Base-by-base conservation (phyloP, 2,113 vertebrate species). In the Lampris incognitus region DNA sequence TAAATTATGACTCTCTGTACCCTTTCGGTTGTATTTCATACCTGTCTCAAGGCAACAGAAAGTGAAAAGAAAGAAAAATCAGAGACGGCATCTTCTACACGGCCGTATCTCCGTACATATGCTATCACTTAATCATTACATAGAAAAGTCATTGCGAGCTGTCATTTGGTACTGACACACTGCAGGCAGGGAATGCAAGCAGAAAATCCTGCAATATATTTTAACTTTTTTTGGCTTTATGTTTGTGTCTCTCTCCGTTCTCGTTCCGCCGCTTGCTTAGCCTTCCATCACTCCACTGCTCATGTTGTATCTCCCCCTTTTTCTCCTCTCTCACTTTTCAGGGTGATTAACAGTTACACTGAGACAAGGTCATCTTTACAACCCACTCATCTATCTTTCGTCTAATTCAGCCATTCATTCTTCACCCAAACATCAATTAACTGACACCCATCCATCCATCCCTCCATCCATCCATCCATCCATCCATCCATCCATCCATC, bases 381-480 rank as follows among this genome's bases (percentile, higher is more conserved):
- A 62, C 46, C 1, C 41, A n/a, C 46, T 6, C 42, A 62, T 24
- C 6, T 8, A 58, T 58, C 13, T 54, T 5, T 54, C 51, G 9
- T 4, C 10, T 54, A 10, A 54, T 11, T 13, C 10, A 54, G 10
- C 10, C 2, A 54, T n/a, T 11, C 51, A 54, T n/a, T 4, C 13
- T 13, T 54, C 10, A 11, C 51, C 10, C 13, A 11, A 24, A 24
- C 24, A 24, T 8, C 51, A 46, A 46, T 4, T 2, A 46, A 46
- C 4, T 7, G 44, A 5, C 44, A 46, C 44, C 4, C 7, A 4
- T 4, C 44, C 4, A 7, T 13, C 44, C 58, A 81, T 76, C 64
- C 75, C 60, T 69, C 60, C 64, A 61, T 69, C 65, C 51, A 42
- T 51, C 54, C 7, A 3, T 69, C 49, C 76, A 44, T 81, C 72